phyloP scores from a whole-genome alignment of 2,888 invertebrate species.

The Ceriagrion tenellum region DNA sequence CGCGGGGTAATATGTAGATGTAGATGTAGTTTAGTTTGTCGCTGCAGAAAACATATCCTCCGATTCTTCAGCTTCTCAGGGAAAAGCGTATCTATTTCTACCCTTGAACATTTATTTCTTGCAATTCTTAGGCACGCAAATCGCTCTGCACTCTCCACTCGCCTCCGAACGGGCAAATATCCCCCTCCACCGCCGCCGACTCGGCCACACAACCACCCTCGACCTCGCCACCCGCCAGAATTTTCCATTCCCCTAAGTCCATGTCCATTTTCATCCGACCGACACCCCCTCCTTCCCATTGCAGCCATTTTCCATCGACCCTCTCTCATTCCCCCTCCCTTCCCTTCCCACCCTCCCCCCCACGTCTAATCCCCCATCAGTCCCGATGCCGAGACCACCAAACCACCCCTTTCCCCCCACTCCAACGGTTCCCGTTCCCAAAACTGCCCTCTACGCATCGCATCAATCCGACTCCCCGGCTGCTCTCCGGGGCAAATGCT shows the following conservation, averaged over 20 bases:
- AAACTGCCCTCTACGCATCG: not conserved
- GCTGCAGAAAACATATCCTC: not conserved
- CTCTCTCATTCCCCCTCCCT: not conserved
- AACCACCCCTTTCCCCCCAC: too few species aligned
- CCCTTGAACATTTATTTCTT: not conserved
- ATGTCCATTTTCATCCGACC: not conserved
- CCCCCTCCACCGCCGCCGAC: too few species aligned
- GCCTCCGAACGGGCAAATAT: too few species aligned
- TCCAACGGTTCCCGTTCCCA: too few species aligned
- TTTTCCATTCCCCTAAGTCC: not conserved
- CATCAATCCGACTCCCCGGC: not conserved
- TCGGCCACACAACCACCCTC: too few species aligned
- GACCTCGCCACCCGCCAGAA: not conserved
- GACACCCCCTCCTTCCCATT: not conserved
- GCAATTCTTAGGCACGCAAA: not conserved
- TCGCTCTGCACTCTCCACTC: not conserved
- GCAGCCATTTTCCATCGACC: not conserved
- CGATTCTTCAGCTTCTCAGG: not conserved
- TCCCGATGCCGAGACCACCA: not conserved
- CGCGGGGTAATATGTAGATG: too few species aligned
- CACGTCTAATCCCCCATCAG: not conserved
- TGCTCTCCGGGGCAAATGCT: slow-evolving; percentile 12
- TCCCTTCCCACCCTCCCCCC: too few species aligned
- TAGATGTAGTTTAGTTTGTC: too few species aligned
- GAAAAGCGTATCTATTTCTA: not conserved